phyloP scores from a whole-genome alignment of 2,113 vertebrate species.

The Nyctereutes procyonoides region DNA sequence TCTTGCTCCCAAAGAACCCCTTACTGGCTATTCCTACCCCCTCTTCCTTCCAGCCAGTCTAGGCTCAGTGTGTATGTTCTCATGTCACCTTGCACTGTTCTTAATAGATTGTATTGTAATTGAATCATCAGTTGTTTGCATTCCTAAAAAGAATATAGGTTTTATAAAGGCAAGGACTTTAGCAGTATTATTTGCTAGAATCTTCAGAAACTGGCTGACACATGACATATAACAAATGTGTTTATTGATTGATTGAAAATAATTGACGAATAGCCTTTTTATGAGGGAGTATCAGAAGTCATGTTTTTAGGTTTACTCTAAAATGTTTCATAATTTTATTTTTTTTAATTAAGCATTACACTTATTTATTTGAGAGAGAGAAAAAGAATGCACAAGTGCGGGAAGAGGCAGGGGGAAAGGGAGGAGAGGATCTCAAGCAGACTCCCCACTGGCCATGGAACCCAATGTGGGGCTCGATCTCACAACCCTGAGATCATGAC shows the following conservation, averaged over 20 bases:
- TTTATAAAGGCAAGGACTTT: neutral
- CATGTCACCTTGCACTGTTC: neutral
- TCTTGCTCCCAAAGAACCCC: neutral
- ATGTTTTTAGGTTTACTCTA: neutral
- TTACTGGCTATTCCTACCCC: neutral
- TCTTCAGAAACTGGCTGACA: neutral
- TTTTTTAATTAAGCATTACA: neutral
- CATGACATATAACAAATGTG: neutral
- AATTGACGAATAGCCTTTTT: neutral
- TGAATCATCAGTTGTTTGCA: neutral
- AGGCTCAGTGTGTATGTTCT: neutral
- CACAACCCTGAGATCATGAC: neutral
- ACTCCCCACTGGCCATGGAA: neutral
- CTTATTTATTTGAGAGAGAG: neutral
- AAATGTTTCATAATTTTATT: neutral
- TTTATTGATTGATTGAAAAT: neutral
- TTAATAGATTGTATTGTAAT: neutral
- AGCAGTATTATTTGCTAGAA: neutral
- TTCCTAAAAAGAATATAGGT: neutral
- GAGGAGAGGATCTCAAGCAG: neutral
- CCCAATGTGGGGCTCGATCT: neutral
- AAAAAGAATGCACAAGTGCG: neutral
- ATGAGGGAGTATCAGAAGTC: neutral
- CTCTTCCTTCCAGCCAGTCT: neutral
- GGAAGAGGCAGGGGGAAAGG: neutral